These are phyloP conservation scores for Anisognathus igniventris DNA, from an alignment of 2,797 vertebrate species.

Conservation along the genomic window DNA sequence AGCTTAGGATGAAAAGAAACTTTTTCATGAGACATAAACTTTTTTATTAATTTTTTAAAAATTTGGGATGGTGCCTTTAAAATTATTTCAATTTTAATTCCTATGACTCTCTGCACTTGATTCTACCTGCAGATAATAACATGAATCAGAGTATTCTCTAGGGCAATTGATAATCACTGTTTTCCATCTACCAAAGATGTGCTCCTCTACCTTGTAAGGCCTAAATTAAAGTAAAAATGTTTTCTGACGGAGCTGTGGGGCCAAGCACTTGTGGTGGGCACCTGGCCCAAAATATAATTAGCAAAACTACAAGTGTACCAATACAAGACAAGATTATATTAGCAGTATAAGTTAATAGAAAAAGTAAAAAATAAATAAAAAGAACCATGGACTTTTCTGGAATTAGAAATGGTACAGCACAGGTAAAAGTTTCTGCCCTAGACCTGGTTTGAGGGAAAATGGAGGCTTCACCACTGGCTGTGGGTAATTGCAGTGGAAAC, in stretches of 20 bases:
- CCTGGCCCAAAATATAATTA: neutral
- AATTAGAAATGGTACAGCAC: neutral
- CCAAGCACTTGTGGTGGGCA: neutral
- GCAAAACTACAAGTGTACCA: neutral
- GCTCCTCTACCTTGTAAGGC: neutral
- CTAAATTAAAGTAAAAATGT: neutral
- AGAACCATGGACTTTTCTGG: neutral
- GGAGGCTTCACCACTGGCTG: neutral
- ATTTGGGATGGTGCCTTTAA: neutral
- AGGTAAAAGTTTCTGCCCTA: neutral
- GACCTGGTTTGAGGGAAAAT: neutral
- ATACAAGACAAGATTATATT: neutral
- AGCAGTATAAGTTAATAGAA: neutral
- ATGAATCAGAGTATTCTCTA: neutral
- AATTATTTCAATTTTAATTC: neutral
- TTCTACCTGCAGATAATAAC: neutral
- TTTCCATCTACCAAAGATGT: neutral
- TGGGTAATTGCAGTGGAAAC: neutral
- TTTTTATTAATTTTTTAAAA: neutral
- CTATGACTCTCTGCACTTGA: neutral
- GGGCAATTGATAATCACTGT: neutral
- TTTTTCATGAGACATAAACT: neutral
- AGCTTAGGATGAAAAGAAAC: neutral
- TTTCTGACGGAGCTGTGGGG: neutral
- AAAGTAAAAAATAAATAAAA: fast-evolving